phyloP scores from a whole-genome alignment of 2,888 invertebrate genomes.

The Clanis bilineata region DNA sequence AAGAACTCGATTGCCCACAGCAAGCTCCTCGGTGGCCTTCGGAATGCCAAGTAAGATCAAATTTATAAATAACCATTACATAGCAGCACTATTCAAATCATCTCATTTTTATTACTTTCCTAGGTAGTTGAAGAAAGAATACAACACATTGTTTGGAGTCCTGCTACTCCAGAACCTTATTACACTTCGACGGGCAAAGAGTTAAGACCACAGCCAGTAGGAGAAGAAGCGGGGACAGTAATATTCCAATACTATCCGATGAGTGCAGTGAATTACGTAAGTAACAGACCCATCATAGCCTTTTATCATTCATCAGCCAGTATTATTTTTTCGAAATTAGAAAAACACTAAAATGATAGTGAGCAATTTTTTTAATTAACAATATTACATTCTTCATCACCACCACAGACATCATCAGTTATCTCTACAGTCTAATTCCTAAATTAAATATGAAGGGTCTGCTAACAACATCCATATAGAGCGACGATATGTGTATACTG shows the following conservation, averaged over 20 bases:
- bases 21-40: conserved; percentile 94
- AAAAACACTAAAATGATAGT: neutral
- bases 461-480: too few species aligned
- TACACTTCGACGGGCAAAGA: conserved; percentile 90
- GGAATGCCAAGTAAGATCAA: conserved; percentile 89
- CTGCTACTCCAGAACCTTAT: conserved; percentile 90
- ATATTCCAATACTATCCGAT: conserved; percentile 93
- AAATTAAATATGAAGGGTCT: too few species aligned
- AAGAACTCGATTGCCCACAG: conserved; percentile 86
- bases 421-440: too few species aligned
- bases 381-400: too few species aligned
- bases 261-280: conserved; percentile 94
- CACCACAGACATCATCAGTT: too few species aligned
- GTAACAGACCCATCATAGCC: conserved; percentile 38
- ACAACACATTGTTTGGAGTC: conserved; percentile 88
- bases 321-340: neutral
- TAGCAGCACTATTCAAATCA: too few species aligned
- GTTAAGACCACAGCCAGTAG: conserved; percentile 91
- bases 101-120: neutral
- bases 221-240: conserved; percentile 92
- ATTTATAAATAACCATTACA: neutral
- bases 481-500: too few species aligned
- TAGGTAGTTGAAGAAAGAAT: conserved; percentile 92
- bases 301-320: neutral
- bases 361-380: too few species aligned